Base-by-base conservation (phyloP, 2,797 vertebrate genomes). In the Tamandua tetradactyla region DNA sequence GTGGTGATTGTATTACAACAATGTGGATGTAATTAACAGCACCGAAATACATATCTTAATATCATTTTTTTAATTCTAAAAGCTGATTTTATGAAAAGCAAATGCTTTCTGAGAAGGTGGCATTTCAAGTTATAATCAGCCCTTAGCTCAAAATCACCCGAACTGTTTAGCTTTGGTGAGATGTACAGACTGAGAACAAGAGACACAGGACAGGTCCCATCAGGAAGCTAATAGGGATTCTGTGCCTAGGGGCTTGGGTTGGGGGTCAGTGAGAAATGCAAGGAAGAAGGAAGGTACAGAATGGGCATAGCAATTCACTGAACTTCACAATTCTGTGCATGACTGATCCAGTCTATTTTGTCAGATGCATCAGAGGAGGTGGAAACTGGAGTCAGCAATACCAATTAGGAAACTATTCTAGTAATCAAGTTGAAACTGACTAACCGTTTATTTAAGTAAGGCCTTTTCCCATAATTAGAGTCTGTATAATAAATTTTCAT, bases 381-480 rank as follows among this genome's bases (percentile, higher is more conserved):
- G 20, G 32, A 71, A 92, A 30, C 27, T 82, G 30, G 55, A 94
- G 89, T 83, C 27, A 14, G 61, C 40, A 86, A 69, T 17, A 75
- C 12, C 74, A 93, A 94, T 92, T 89, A 94, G 72, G 30, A 75
- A 18, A 6, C 57, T 66, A 11, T 47, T 80, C 64, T 30, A 68
- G n/a, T 92, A 92, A 80, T 94, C 88, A 95, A 93, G 64, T 57
- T 89, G 69, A 88, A 18, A 91, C 52, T 84, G 68, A 95, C 47
- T 92, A 84, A 81, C 32, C 81, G 52, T 88, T 72, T 89, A 57
- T 85, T 86, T 93, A 92, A 95, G 35, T 69, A 83, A 92, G 32
- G 23, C 52, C 40, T 93, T 87, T 47, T 79, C n/a, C 64, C 82
- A 90, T 92, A 94, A 96, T 95, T 93, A 90, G 52, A 85, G 79